Evolutionary conservation across 2,113 vertebrate genomes (phyloP), one percentile per base, ranked within the genome.

Genomic region (Alectura lathami): DNA sequence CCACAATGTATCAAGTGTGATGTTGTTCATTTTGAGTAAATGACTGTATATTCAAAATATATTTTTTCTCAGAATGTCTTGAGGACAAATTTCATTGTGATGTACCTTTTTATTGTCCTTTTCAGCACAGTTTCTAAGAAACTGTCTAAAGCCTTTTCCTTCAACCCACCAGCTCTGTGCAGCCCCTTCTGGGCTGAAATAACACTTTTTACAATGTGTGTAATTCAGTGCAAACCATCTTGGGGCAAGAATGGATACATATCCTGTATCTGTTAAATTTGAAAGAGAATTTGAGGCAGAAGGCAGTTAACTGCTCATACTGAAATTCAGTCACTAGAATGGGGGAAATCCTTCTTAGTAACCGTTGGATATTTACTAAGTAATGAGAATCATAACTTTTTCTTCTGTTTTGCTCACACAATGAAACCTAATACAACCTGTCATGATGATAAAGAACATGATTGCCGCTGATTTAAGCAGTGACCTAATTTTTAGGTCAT

Each of bases 171-270:
- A 92, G 30, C 40, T 93, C 47, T 43, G 23, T 10, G 3, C 69
- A 94, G 26, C 43, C 43, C 38, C 74, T 92, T 40, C 48, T 60
- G 88, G 89, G 30, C 64, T 88, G 77, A 91, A 94, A 75, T 72
- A 81, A 73, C 8, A 69, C 23, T 51, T 88, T 83, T 89, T 70
- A 78, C 18, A 30, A 11, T 3, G 4, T 15, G 26, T 26, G 70
- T 84, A 13, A 43, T 30, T 93, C 77, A 32, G 21, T 64, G 57
- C n/a, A 89, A 86, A 89, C 42, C 47, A 60, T 43, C 66, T 59
- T 68, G 69, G 74, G 86, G 80, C 92, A 89, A 83, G 64, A 92
- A 91, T 43, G 43, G n/a, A 75, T 57, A 36, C 53, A 84, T 82
- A 56, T 20, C 17, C 48, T 48, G 6, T 47, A 30, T 77, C 60